These are phyloP conservation scores for Scytalopus superciliaris DNA, from an alignment of 2,113 vertebrate species.

Conservation along the genomic window DNA sequence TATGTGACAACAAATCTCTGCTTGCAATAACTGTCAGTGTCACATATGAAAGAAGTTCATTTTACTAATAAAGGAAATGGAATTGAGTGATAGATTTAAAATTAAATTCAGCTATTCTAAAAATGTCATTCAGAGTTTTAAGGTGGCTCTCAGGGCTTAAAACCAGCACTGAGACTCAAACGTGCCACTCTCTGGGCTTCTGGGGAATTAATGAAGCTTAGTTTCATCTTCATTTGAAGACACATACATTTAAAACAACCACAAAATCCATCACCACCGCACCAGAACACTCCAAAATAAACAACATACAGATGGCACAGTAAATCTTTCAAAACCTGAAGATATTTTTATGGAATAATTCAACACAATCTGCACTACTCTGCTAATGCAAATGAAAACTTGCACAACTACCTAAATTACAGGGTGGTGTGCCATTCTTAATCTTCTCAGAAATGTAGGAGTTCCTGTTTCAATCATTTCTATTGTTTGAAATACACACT, in stretches of 20 bases:
- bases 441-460: slow-evolving; percentile 49
- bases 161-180: neutral
- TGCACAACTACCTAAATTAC: slow-evolving; percentile 55
- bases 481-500: slow-evolving; percentile 41
- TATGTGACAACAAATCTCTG: slow-evolving; percentile 24
- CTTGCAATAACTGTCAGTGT: neutral
- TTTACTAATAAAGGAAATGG: slow-evolving; percentile 33
- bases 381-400: slow-evolving; percentile 57
- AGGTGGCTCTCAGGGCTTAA: neutral
- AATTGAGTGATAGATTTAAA: slow-evolving; percentile 12
- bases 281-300: slow-evolving; percentile 16
- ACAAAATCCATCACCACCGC: slow-evolving; percentile 6
- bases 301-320: neutral
- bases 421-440: slow-evolving; percentile 61
- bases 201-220: neutral
- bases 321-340: neutral
- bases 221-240: neutral
- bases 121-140: slow-evolving; percentile 12
- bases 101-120: slow-evolving; percentile 20
- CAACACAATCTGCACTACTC: neutral
- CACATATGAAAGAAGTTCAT: neutral
- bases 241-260: neutral
- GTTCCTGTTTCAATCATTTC: slow-evolving; percentile 57
- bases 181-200: neutral
- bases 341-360: slow-evolving; percentile 23